A percentile compares a stretch with the other conserved stretches of the same genome.
Evolutionary conservation across 23 tunicate genomes (phyloP).

Genomic region (Ascidia mentula): DNA sequence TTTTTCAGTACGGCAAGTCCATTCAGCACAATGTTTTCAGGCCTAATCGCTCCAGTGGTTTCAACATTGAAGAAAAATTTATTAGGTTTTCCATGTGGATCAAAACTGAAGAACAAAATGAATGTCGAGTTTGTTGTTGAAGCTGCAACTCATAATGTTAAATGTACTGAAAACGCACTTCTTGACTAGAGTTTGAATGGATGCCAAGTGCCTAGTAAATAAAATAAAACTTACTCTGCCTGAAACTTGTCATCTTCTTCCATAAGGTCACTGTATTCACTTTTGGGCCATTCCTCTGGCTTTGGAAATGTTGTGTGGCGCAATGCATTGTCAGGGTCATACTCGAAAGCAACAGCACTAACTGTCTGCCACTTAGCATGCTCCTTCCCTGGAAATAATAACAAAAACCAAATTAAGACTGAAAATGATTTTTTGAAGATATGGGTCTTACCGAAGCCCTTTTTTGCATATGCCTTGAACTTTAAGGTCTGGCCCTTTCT

Average conservation of each 20-base stretch:
- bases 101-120: slow-evolving; percentile 38
- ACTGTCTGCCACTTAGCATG: slow-evolving; percentile 99
- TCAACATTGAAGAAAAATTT: slow-evolving; percentile 96
- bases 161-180: too few species aligned
- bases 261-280: slow-evolving; percentile 78
- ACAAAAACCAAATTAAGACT: background rate
- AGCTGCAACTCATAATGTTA: too few species aligned
- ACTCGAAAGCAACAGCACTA: slow-evolving; percentile 93
- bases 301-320: slow-evolving; percentile 98
- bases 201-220: too few species aligned
- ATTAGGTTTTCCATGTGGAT: slow-evolving; percentile 80
- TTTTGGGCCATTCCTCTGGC: slow-evolving; percentile 99
- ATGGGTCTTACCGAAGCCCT: slow-evolving; percentile 76
- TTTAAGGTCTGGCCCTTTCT: slow-evolving; percentile 96
- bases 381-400: slow-evolving; percentile 60
- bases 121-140: too few species aligned
- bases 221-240: slow-evolving; percentile 59
- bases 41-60: slow-evolving; percentile 73
- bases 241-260: slow-evolving; percentile 93
- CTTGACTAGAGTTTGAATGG: too few species aligned
- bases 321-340: slow-evolving; percentile 97
- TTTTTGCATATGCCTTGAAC: slow-evolving; percentile 94
- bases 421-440: background rate
- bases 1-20: slow-evolving; percentile 91
- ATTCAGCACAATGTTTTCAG: slow-evolving; percentile 88